Percentiles rank a stretch among this genome's conserved stretches.
phyloP scores from a whole-genome alignment of 2,797 vertebrate genomes.

The Ataeniobius toweri region DNA sequence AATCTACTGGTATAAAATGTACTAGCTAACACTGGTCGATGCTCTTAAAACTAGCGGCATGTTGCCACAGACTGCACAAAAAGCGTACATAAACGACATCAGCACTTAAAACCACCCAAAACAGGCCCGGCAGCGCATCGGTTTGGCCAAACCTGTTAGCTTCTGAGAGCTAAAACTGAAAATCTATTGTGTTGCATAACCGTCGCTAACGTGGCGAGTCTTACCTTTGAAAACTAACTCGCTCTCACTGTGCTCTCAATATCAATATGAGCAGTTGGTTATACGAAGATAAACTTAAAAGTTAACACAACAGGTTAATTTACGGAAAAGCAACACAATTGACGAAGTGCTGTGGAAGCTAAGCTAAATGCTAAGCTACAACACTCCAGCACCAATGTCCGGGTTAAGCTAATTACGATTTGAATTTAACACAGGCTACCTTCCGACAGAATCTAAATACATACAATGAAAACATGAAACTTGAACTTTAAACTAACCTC shows the following conservation, averaged over 20 bases:
- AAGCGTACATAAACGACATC: not conserved
- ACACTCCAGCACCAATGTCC: conserved; percentile 15
- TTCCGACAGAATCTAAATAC: rapidly evolving
- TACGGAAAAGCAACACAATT: rapidly evolving
- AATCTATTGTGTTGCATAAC: conserved; percentile 68
- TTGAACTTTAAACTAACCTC: not conserved
- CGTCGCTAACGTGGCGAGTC: conserved; percentile 52
- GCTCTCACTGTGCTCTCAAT: rapidly evolving
- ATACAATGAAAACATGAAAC: rapidly evolving
- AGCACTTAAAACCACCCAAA: not conserved
- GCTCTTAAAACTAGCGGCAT: too few species aligned
- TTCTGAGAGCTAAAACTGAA: not conserved
- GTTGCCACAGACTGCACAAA: not conserved
- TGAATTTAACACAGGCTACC: rapidly evolving
- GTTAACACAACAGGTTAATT: rapidly evolving
- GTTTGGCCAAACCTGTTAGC: conserved; percentile 26
- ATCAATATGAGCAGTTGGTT: rapidly evolving
- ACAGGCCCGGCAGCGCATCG: not conserved
- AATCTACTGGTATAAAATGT: not conserved
- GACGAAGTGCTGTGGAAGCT: not conserved
- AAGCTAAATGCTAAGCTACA: conserved; percentile 47
- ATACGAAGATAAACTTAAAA: rapidly evolving
- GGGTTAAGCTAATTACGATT: conserved; percentile 31
- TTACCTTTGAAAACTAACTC: not conserved
- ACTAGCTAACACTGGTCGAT: not conserved